These are phyloP conservation scores for Napeogenes inachia DNA, from an alignment of 2,888 invertebrate species.

Conservation along the genomic window DNA sequence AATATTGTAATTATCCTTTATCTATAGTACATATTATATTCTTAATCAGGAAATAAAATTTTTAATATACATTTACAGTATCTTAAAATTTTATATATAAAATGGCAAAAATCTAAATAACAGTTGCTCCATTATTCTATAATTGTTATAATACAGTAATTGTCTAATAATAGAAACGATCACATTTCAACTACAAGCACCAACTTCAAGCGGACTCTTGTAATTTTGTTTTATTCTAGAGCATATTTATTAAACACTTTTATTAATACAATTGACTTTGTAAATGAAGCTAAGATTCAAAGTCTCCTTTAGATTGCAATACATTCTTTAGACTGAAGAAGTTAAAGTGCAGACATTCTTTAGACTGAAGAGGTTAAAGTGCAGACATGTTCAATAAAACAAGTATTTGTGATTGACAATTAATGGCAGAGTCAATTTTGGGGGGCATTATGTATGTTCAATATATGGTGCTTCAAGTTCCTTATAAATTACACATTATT, in stretches of 20 bases:
- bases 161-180: slow-evolving; percentile 23
- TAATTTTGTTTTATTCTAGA: slow-evolving; percentile 25
- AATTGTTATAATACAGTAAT: slow-evolving; percentile 6
- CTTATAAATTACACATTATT: slow-evolving; percentile 7
- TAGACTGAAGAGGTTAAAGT: too few relatives aligned
- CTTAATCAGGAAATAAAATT: slow-evolving; percentile 14
- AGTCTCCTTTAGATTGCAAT: background rate
- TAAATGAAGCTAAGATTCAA: slow-evolving; percentile 19
- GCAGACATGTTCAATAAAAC: background rate
- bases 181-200: slow-evolving; percentile 58
- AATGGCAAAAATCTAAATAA: slow-evolving; percentile 7
- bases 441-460: background rate
- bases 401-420: slow-evolving; percentile 1
- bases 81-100: slow-evolving; percentile 9
- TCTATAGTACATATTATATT: slow-evolving; percentile 19
- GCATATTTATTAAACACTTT: slow-evolving; percentile 9
- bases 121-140: slow-evolving; percentile 3
- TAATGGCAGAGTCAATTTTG: background rate
- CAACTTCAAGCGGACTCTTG: slow-evolving; percentile 53
- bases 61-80: slow-evolving; percentile 21
- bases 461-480: background rate
- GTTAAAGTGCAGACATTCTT: background rate
- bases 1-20: slow-evolving; percentile 18
- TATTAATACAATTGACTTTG: slow-evolving; percentile 19
- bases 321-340: too few relatives aligned